Percentiles rank a stretch among this genome's conserved stretches.
Evolutionary conservation across 1,140 invertebrate species (phyloP).

Genomic region (Brachionus plicatilis): DNA sequence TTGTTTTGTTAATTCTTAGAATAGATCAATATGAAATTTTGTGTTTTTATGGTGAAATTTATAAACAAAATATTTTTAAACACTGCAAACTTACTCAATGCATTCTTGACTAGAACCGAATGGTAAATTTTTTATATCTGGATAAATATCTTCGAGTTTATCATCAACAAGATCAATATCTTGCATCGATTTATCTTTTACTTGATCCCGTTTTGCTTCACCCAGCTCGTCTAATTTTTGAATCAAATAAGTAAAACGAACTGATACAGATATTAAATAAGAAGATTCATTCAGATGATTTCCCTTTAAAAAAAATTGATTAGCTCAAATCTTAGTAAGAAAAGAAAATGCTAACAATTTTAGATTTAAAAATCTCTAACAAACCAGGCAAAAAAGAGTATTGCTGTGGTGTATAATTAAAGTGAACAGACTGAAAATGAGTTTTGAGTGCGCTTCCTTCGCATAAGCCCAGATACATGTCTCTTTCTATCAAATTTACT

Average conservation of each 20-base stretch:
- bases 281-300: constrained; percentile 38
- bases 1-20: no score
- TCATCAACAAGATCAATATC: constrained; percentile 64
- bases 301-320: constrained; percentile 21
- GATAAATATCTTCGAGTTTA: constrained; percentile 61
- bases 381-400: constrained; percentile 71
- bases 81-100: constrained; percentile 57
- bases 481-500: constrained; percentile 69
- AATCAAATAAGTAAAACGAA: constrained; percentile 74
- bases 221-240: constrained; percentile 46
- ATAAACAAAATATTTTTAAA: not conserved
- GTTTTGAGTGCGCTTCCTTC: constrained; percentile 68
- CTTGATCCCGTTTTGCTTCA: not conserved
- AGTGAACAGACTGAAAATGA: constrained; percentile 79
- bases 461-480: constrained; percentile 68
- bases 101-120: constrained; percentile 79
- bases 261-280: constrained; percentile 65
- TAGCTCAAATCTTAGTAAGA: not conserved
- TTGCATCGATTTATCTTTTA: constrained; percentile 46
- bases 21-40: no score
- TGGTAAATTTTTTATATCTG: constrained; percentile 65
- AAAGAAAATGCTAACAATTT: constrained; percentile 49
- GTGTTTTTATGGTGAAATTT: no score
- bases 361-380: constrained; percentile 56
- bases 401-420: constrained; percentile 72